Base-by-base conservation (phyloP, 2,797 vertebrate species). In the Borostomias antarcticus region DNA sequence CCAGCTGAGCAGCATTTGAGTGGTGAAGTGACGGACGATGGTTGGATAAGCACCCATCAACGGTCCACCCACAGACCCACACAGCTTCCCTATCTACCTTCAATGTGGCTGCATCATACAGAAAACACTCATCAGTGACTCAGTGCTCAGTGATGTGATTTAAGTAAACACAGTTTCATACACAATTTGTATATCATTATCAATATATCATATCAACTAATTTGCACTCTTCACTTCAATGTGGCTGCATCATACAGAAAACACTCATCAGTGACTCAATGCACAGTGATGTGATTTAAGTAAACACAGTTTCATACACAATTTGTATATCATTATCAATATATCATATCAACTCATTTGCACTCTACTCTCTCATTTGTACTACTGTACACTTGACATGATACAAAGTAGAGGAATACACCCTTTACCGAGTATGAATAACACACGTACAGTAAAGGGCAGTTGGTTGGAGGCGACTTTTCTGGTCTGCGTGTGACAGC, bases 401-500 rank as follows among this genome's bases (percentile, higher is more conserved):
- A 1, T 26, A n/a, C 15, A 29, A 4, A 45, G 58, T 45, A 26
- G n/a, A 1, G 5, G 37, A 56, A 56, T 28, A 21, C 15, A 30
- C 29, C n/a, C 5, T 56, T n/a, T n/a, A n/a, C n/a, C n/a, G 29
- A 29, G 29, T 56, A 32, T 30, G 7, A 54, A 30, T 32, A 54
- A 13, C 8, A 3, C n/a, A 19, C 6, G 25, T 19, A 19, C 48
- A 51, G 48, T n/a, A n/a, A n/a, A n/a, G n/a, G n/a, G n/a, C n/a
- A n/a, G n/a, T n/a, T n/a, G n/a, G n/a, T n/a, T n/a, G n/a, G n/a
- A n/a, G n/a, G n/a, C n/a, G n/a, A n/a, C n/a, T 57, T 35, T 30
- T 10, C 33, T 43, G 35, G 50, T 51, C 69, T 85, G 84, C 74
- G 71, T 40, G 79, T 82, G 82, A 85, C 85, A 88, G 81, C 84